Conservation (phyloP, 37 sponge, comb jelly and placozoan species). For the Beroe forskalii region DNA sequence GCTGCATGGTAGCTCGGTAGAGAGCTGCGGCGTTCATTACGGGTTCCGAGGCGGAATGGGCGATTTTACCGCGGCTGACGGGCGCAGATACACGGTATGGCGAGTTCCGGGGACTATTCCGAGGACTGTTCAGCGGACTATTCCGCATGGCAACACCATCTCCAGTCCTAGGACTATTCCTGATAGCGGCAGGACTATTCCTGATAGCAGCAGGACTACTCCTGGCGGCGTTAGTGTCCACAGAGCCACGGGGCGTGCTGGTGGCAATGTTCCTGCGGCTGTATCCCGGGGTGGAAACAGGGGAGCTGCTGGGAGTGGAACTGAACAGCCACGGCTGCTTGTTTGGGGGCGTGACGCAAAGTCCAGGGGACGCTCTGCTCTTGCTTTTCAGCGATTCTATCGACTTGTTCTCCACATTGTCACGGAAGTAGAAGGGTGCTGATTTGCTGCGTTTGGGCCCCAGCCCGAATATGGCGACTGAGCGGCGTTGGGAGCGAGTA, state of each 20-base stretch:
- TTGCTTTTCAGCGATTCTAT: neutral
- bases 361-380: neutral
- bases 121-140: neutral
- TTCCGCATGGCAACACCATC: too few relatives aligned
- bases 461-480: neutral
- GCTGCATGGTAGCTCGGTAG: neutral
- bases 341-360: neutral
- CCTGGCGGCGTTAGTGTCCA: neutral
- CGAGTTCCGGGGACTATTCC: neutral
- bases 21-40: neutral
- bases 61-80: neutral
- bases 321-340: neutral
- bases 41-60: neutral
- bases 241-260: neutral
- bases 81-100: neutral
- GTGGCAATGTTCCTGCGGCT: neutral
- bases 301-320: neutral
- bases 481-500: neutral
- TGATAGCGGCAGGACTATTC: too few relatives aligned
- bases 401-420: neutral
- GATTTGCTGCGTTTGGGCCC: conserved; percentile 37
- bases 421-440: conserved; percentile 42
- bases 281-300: conserved; percentile 3
- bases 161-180: too few relatives aligned
- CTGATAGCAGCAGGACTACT: too few relatives aligned